Evolutionary conservation across 2,113 vertebrate species (phyloP).

Genomic region (Scalopus aquaticus): DNA sequence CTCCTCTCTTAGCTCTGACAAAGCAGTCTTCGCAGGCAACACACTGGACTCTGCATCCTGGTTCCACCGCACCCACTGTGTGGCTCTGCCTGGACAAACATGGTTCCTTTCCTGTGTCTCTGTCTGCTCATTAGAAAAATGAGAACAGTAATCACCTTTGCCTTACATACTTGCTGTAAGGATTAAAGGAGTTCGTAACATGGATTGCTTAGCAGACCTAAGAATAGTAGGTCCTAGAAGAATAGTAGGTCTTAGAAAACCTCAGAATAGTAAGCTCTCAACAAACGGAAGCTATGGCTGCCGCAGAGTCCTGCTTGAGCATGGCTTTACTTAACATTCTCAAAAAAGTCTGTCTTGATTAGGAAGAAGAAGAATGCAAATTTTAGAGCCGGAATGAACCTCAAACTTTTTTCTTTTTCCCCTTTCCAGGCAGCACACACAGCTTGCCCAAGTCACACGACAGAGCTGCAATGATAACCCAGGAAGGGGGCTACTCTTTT

Average conservation of each 20-base stretch:
- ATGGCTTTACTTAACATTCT: background rate
- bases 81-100: background rate
- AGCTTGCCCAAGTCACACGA: background rate
- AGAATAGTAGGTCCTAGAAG: background rate
- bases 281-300: background rate
- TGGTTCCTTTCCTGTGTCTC: background rate
- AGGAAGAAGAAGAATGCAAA: background rate
- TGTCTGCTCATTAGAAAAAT: background rate
- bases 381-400: conserved; percentile 9
- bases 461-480: background rate
- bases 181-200: background rate
- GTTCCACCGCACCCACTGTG: accelerated
- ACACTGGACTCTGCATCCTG: background rate
- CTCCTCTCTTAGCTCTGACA: background rate
- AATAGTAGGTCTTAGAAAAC: background rate
- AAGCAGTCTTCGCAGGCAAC: background rate
- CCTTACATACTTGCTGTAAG: background rate
- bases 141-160: background rate
- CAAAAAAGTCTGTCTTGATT: background rate
- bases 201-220: background rate
- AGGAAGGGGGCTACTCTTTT: background rate
- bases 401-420: background rate
- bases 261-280: background rate
- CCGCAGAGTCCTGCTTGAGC: background rate
- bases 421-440: background rate